Evolutionary conservation across 2,113 vertebrate genomes (phyloP), one percentile per base, ranked within the genome.

Genomic region (Paradisaea rubra): DNA sequence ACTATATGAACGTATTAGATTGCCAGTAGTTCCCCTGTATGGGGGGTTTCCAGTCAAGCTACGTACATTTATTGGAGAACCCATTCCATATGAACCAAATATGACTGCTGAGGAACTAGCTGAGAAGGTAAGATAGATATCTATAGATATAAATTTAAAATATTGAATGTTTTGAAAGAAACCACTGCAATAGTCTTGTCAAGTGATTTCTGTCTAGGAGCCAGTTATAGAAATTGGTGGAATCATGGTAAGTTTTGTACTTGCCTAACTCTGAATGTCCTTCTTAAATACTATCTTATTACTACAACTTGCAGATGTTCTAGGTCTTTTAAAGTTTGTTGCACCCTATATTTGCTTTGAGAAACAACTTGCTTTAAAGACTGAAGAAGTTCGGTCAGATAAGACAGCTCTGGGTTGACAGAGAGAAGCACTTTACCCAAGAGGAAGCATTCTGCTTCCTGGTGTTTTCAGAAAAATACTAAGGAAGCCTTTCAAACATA

Each of bases 11-110:
- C 97, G 97, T 41, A 97, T 98, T 92, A 98, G 98, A 35, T 94
- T 98, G 77, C 99, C 99, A 3, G 2, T 98, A 52, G 98, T 98
- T 82, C 99, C 99, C 13, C n/a, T 99, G 44, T 99, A 99, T 4
- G 99, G 99, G 47, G 99, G 98, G 27, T 99, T 99, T 97, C 99
- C 99, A 37, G 99, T 99, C 65, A 99, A 99, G 93, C 98, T 99
- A 41, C 98, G 98, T 33, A 99, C 99, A 2, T 99, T 98, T 92
- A 97, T 99, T 37, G 99, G 99, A 63, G 98, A 99, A 86, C 99
- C 99, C 39, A 99, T 99, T 97, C 98, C 98, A 5, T 99, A 99
- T 30, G 99, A 99, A 39, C 98, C 99, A 92, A 98, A 98, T 90
- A 4, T 98, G 33, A 99, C 97, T 59, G 98, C 99, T 69, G 97